Evolutionary conservation across 2,797 vertebrate species (phyloP).

Genomic region (Mionectes olivaceus): DNA sequence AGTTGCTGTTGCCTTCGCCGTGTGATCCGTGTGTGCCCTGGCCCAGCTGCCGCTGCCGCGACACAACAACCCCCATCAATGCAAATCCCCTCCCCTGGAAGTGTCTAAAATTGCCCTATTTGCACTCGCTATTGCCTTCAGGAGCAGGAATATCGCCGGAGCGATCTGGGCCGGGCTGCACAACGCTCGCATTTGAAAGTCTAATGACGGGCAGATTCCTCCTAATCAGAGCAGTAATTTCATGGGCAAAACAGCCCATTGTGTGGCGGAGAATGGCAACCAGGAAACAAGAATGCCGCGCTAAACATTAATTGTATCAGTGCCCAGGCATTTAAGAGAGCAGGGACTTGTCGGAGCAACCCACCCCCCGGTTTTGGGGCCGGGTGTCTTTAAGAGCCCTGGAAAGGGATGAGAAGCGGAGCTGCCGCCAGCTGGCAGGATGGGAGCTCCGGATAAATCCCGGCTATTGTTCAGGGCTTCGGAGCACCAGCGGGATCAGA

Average conservation of each 20-base stretch:
- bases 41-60: not conserved
- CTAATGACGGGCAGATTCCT: conserved; percentile 24
- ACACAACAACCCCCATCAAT: not conserved
- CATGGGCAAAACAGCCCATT: conserved; percentile 49
- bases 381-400: conserved; percentile 22
- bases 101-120: not conserved
- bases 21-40: not conserved
- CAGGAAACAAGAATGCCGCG: not conserved
- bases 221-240: conserved; percentile 34
- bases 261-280: conserved; percentile 27
- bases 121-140: conserved; percentile 26
- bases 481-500: not conserved
- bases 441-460: not conserved
- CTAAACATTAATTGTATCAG: conserved; percentile 5
- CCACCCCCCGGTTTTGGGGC: not conserved
- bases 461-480: conserved; percentile 20
- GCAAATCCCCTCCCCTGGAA: not conserved
- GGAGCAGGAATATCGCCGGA: not conserved
- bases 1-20: accelerated
- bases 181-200: conserved; percentile 42
- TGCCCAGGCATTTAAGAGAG: conserved; percentile 19
- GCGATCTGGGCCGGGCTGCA: not conserved
- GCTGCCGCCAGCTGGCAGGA: conserved; percentile 37
- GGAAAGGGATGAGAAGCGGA: conserved; percentile 6
- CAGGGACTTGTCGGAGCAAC: not conserved